A percentile compares a stretch with the other conserved stretches of the same genome.
phyloP scores from a whole-genome alignment of 1,140 invertebrate genomes.

The Stegodyphus dumicola region DNA sequence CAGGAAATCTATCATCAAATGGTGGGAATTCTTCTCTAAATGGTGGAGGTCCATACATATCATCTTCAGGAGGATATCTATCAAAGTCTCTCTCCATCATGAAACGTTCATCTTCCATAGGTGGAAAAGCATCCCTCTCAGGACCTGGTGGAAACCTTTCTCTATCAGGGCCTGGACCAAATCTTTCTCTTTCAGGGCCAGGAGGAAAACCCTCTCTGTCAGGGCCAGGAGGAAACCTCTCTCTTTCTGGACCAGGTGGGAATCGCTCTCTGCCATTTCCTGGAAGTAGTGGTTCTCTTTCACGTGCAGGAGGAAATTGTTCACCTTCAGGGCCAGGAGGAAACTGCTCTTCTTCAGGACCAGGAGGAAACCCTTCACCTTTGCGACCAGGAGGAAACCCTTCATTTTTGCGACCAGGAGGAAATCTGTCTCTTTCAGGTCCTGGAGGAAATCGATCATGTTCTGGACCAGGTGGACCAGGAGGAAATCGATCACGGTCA shows the following conservation, averaged over 20 bases:
- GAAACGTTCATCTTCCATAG: not conserved
- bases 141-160: not conserved
- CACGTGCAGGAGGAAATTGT: not conserved
- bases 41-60: not conserved
- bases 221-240: slow-evolving; percentile 5
- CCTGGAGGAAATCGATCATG: not conserved
- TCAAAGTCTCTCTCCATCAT: not conserved
- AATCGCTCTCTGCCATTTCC: not conserved
- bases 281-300: not conserved
- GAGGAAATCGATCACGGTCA: slow-evolving; percentile 5
- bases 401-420: not conserved
- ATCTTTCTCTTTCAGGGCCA: not conserved
- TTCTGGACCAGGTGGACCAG: not conserved
- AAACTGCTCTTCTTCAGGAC: not conserved
- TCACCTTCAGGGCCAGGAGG: not conserved
- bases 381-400: not conserved
- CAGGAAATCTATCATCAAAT: slow-evolving; percentile 29
- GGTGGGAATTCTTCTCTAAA: slow-evolving; percentile 43
- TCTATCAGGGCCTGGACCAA: not conserved
- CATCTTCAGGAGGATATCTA: not conserved
- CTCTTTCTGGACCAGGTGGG: not conserved
- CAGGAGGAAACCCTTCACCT: slow-evolving; percentile 1
- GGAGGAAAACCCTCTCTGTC: slow-evolving; percentile 2
- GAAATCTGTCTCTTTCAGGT: not conserved
- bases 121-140: slow-evolving; percentile 8